These are phyloP conservation scores for Ia io DNA, from an alignment of 2,113 vertebrate genomes.

Conservation along the genomic window DNA sequence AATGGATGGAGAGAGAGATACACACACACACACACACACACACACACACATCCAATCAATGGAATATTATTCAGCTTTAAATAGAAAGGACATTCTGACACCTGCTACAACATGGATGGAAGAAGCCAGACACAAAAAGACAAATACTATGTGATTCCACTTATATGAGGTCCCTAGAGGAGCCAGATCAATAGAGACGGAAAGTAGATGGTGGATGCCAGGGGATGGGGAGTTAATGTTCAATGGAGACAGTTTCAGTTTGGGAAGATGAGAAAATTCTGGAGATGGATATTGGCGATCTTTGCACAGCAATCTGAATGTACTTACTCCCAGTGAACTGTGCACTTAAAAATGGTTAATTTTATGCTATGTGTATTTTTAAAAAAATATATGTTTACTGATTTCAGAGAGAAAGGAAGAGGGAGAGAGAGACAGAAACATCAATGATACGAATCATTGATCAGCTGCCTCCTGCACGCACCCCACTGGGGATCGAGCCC, in stretches of 20 bases:
- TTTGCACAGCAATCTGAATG: not conserved
- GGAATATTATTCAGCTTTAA: not conserved
- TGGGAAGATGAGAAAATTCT: not conserved
- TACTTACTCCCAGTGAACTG: not conserved
- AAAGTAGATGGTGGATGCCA: not conserved
- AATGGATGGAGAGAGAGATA: not conserved
- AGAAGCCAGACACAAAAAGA: not conserved
- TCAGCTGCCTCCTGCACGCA: too few species aligned
- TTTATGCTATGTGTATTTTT: not conserved
- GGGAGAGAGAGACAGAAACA: too few species aligned
- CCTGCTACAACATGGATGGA: not conserved
- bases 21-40: not conserved
- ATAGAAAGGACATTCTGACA: not conserved
- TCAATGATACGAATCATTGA: too few species aligned
- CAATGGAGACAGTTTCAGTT: not conserved
- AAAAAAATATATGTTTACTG: too few species aligned
- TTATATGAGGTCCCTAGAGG: not conserved
- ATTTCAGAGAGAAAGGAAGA: too few species aligned
- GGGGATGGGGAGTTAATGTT: not conserved
- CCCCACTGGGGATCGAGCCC: too few species aligned
- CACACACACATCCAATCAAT: not conserved
- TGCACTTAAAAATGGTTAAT: not conserved
- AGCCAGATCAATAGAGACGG: not conserved
- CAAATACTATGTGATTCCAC: not conserved
- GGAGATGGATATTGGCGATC: not conserved